A percentile compares a stretch with the other conserved stretches of the same genome.
phyloP scores from a whole-genome alignment of 2,797 vertebrate genomes.

The Amblyraja radiata region DNA sequence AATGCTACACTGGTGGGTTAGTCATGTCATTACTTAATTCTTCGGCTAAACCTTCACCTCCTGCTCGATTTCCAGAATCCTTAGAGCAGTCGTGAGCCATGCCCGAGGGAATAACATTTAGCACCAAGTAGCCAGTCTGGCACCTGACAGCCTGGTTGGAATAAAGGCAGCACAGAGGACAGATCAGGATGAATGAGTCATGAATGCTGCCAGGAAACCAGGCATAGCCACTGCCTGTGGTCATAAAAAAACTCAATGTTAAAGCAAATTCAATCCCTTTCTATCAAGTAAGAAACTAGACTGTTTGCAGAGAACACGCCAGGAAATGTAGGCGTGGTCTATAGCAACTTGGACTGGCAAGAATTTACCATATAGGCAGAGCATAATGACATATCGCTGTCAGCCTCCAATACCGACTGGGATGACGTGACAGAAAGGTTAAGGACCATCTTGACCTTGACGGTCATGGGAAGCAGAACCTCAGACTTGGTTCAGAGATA shows the following conservation, averaged over 20 bases:
- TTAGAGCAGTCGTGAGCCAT: background rate
- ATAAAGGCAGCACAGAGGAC: slow-evolving; percentile 7
- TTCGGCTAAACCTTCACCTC: background rate
- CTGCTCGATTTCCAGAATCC: background rate
- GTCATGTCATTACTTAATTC: background rate
- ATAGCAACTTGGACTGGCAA: background rate
- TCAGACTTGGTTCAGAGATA: background rate
- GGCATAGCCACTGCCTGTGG: background rate
- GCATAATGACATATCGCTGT: background rate
- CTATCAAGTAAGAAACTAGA: background rate
- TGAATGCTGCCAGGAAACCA: background rate
- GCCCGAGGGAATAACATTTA: background rate
- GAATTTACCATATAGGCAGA: background rate
- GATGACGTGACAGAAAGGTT: background rate
- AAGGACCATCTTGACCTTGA: background rate
- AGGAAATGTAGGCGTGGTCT: background rate
- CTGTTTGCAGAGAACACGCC: background rate
- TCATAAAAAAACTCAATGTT: background rate
- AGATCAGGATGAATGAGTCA: background rate
- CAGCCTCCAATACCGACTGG: background rate
- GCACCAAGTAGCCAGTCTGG: background rate
- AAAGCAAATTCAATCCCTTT: background rate
- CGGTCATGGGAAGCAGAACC: background rate
- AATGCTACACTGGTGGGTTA: background rate
- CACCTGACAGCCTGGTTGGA: background rate